A percentile compares a stretch with the other conserved stretches of the same genome.
Evolutionary conservation across 2,797 vertebrate species (phyloP).

Genomic region (Pseudomugil tenellus): DNA sequence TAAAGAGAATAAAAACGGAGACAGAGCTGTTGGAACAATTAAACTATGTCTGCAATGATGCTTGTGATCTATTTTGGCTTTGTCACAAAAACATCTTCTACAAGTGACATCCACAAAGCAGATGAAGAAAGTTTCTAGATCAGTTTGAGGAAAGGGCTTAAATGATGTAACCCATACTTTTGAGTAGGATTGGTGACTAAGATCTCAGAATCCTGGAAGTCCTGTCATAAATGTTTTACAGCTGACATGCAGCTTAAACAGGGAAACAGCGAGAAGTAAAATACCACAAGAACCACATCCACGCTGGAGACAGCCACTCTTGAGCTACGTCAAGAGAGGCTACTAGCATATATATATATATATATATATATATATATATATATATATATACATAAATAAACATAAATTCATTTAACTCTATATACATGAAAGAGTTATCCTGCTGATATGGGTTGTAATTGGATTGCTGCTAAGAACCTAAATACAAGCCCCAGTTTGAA

Average conservation of each 20-base stretch:
- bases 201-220: conserved; percentile 41
- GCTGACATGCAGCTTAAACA: conserved; percentile 51
- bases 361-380: no score
- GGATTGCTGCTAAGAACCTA: no score
- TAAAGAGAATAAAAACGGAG: conserved; percentile 37
- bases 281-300: conserved; percentile 20
- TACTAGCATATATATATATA: no score
- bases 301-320: conserved; percentile 14
- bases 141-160: conserved; percentile 43
- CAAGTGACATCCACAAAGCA: conserved; percentile 43
- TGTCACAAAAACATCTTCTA: conserved; percentile 22
- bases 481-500: no score
- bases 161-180: conserved; percentile 61
- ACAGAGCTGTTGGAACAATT: conserved; percentile 60
- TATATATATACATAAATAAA: no score
- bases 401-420: no score
- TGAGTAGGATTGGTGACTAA: conserved; percentile 26
- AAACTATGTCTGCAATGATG: conserved; percentile 42
- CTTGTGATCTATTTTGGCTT: conserved; percentile 54
- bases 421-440: no score
- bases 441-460: no score
- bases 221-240: conserved; percentile 61
- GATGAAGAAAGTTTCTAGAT: conserved; percentile 58
- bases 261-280: conserved; percentile 56
- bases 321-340: no score